These are phyloP conservation scores for Trypoxylon attenuatum DNA, from an alignment of 2,888 invertebrate genomes.

Conservation along the genomic window DNA sequence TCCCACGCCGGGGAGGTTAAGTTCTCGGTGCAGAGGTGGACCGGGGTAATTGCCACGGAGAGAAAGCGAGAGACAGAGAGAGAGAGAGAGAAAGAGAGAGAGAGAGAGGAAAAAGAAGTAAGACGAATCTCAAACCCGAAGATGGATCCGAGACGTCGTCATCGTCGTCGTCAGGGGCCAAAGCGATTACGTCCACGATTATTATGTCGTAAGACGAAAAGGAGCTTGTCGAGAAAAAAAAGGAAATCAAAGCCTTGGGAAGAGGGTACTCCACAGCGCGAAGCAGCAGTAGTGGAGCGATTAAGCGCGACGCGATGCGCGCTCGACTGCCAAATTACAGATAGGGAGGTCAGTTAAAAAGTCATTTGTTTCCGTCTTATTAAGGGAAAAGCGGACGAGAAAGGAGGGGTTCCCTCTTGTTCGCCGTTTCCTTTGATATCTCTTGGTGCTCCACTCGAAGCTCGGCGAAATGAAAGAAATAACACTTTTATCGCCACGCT, in stretches of 20 bases:
- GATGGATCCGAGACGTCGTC: background rate
- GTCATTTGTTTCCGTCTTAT: slow-evolving; percentile 39
- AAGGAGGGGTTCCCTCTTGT: slow-evolving; percentile 14
- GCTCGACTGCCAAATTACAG: background rate
- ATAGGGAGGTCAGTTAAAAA: slow-evolving; percentile 40
- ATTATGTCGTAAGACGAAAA: slow-evolving; percentile 9
- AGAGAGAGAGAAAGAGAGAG: too few relatives aligned
- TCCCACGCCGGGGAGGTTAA: too few relatives aligned
- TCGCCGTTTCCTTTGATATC: slow-evolving; percentile 18
- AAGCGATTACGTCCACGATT: slow-evolving; percentile 5
- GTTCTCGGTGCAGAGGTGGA: too few relatives aligned
- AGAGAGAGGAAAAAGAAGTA: too few relatives aligned
- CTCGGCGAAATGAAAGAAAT: slow-evolving; percentile 31
- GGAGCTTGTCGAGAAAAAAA: slow-evolving; percentile 2
- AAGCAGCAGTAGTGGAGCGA: slow-evolving; percentile 13
- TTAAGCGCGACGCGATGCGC: slow-evolving; percentile 20
- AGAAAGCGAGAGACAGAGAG: too few relatives aligned
- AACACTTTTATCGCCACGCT: slow-evolving; percentile 47
- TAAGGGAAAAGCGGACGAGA: background rate
- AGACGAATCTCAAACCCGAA: background rate
- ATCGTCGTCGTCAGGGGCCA: too few relatives aligned
- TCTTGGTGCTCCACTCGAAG: background rate
- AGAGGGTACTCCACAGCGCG: slow-evolving; percentile 4
- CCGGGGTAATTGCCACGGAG: too few relatives aligned
- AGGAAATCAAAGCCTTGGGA: slow-evolving; percentile 8